A percentile compares a stretch with the other conserved stretches of the same genome.
These are phyloP conservation scores for Myotis brandtii DNA, from an alignment of 2,113 vertebrate genomes.

Conservation along the genomic window DNA sequence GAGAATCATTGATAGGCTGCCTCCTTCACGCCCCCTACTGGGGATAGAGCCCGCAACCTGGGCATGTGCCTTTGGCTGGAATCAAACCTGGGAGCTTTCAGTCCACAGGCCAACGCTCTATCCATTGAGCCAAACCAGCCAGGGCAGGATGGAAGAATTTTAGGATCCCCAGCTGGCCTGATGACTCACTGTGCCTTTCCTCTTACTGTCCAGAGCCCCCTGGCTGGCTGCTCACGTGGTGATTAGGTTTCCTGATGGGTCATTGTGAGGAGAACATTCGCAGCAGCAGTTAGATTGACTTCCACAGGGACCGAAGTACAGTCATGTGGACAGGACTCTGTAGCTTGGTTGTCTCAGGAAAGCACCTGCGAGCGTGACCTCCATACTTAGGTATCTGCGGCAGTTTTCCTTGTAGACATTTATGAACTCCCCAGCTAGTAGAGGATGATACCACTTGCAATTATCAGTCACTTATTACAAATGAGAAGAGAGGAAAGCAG, in stretches of 20 bases:
- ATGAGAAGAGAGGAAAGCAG: neutral
- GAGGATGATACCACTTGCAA: neutral
- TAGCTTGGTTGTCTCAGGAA: neutral
- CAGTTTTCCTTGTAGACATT: neutral
- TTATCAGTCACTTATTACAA: neutral
- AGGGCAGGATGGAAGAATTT: neutral
- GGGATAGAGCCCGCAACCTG: too few relatives aligned
- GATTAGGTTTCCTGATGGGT: slow-evolving; percentile 30
- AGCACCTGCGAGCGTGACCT: neutral
- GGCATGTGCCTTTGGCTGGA: too few relatives aligned
- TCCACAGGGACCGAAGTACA: neutral
- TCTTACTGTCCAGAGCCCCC: neutral
- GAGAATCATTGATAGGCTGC: too few relatives aligned
- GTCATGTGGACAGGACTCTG: neutral
- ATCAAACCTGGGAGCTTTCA: too few relatives aligned
- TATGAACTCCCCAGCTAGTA: neutral
- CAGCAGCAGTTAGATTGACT: neutral
- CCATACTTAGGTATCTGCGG: neutral
- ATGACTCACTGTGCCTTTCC: neutral
- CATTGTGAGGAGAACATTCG: neutral
- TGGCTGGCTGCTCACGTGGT: neutral
- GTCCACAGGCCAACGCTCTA: too few relatives aligned
- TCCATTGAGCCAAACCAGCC: too few relatives aligned
- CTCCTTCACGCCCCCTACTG: too few relatives aligned
- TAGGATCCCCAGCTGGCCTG: neutral